phyloP scores from a whole-genome alignment of 2,888 invertebrate species.

The Temnothorax unifasciatus region DNA sequence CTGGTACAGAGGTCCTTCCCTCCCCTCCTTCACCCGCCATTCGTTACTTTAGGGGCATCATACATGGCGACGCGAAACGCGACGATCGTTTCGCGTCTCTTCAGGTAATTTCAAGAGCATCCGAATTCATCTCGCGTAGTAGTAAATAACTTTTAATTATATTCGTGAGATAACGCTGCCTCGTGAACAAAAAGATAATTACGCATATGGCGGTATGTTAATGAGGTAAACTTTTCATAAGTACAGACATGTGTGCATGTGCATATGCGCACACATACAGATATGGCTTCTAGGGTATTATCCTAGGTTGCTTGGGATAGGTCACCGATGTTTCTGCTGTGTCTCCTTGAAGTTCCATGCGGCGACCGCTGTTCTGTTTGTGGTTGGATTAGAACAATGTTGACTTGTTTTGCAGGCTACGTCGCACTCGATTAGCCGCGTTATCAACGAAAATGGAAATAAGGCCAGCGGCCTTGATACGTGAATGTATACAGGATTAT shows the following conservation, averaged over 20 bases:
- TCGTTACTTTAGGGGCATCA: neutral
- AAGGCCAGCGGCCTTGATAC: slow-evolving; percentile 51
- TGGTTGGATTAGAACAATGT: slow-evolving; percentile 38
- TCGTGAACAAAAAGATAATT: slow-evolving; percentile 8
- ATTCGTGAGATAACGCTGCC: neutral
- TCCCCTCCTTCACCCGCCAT: no score
- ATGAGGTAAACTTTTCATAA: neutral
- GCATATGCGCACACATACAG: neutral
- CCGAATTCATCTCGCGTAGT: neutral
- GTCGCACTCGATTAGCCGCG: slow-evolving; percentile 39
- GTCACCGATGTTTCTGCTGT: neutral
- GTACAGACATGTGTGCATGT: neutral
- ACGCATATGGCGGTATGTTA: neutral
- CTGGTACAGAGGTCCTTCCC: neutral
- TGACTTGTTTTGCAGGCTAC: slow-evolving; percentile 42
- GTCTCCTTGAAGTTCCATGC: neutral
- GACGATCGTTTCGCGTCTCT: neutral
- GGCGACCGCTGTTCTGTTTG: neutral
- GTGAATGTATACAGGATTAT: neutral
- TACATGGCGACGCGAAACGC: neutral
- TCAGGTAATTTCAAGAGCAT: neutral
- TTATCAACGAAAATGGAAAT: slow-evolving; percentile 60
- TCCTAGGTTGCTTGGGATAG: slow-evolving; percentile 22
- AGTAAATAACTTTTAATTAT: neutral
- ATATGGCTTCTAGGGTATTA: neutral